phyloP scores from a whole-genome alignment of 2,888 invertebrate species.

The Malacosoma neustria region DNA sequence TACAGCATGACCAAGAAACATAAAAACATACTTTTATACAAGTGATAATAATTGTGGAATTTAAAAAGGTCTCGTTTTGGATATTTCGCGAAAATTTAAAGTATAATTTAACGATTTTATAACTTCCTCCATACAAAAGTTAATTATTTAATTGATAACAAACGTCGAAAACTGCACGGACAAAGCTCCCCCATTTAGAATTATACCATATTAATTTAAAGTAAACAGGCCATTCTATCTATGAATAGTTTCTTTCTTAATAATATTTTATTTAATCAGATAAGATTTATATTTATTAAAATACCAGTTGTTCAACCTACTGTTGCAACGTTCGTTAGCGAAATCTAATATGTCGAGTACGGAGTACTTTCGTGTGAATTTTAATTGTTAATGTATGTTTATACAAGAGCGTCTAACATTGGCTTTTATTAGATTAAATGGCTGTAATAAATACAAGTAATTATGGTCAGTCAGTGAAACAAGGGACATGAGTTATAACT shows the following conservation, averaged over 20 bases:
- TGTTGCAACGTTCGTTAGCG: background rate
- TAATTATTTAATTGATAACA: background rate
- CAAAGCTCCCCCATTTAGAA: background rate
- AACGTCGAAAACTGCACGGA: background rate
- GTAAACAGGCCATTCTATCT: background rate
- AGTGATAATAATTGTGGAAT: background rate
- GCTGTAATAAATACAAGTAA: background rate
- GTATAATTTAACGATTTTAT: background rate
- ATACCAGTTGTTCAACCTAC: background rate
- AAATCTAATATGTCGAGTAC: background rate
- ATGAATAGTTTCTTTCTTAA: background rate
- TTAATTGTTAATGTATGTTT: background rate
- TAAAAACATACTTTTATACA: background rate
- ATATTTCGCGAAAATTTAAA: background rate
- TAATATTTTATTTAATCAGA: background rate
- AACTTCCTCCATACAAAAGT: background rate
- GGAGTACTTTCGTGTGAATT: background rate
- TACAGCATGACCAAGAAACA: background rate
- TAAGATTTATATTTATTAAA: background rate
- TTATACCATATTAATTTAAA: background rate
- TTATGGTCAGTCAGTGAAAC: background rate
- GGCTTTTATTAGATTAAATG: background rate
- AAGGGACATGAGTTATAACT: background rate
- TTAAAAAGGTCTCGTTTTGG: background rate
- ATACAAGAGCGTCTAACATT: background rate